These are phyloP conservation scores for Magallana angulata DNA, from an alignment of 1,140 invertebrate species.

Conservation along the genomic window DNA sequence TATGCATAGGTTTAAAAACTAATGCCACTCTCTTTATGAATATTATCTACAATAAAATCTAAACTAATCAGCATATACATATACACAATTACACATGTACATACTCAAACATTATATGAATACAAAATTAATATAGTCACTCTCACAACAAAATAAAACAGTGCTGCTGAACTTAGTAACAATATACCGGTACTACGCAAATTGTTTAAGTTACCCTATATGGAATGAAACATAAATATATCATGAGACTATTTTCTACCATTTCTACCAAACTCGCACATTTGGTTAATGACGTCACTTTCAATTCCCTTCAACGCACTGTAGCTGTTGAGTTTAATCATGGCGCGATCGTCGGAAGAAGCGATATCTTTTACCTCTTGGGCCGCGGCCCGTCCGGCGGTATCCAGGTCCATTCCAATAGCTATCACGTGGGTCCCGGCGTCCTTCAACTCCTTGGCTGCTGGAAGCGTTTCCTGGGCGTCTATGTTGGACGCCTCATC, in stretches of 20 bases:
- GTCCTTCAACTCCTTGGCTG: conserved; percentile 67
- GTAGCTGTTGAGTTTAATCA: conserved; percentile 24
- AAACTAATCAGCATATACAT: too few species aligned
- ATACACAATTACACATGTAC: too few species aligned
- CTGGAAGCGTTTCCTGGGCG: conserved; percentile 68
- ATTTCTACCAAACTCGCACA: conserved; percentile 7
- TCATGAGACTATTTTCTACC: not conserved
- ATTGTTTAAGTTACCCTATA: conserved; percentile 23
- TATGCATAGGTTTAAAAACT: too few species aligned
- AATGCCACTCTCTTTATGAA: too few species aligned
- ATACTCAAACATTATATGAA: too few species aligned
- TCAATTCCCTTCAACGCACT: not conserved
- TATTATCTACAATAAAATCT: too few species aligned
- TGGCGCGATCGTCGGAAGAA: not conserved
- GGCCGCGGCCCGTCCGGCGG: not conserved
- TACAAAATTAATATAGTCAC: too few species aligned
- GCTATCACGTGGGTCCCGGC: conserved; percentile 65
- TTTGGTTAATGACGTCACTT: conserved; percentile 23
- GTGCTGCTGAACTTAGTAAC: not conserved
- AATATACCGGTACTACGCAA: not conserved
- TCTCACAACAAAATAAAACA: not conserved
- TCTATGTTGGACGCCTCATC: conserved; percentile 76
- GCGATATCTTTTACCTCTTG: conserved; percentile 17
- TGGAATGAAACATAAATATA: conserved; percentile 22
- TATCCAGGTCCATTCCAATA: conserved; percentile 66